Conservation (phyloP, 2,797 vertebrate genomes). For the Merluccius polli region DNA sequence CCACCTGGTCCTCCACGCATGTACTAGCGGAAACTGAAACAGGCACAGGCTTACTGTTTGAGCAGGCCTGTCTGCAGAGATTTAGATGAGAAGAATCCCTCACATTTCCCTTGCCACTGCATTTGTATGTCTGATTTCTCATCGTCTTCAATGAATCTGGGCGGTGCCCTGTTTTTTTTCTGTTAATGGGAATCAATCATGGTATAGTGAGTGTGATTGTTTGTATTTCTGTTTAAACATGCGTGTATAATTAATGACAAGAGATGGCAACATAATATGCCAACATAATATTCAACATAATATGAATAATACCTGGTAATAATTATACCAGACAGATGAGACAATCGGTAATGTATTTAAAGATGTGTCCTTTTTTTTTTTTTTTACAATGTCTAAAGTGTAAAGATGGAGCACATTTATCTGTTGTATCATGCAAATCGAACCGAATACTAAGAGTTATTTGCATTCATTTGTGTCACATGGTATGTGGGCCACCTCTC, state of each 20-base stretch:
- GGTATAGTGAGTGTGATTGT: background rate
- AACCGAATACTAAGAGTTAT: conserved; percentile 2
- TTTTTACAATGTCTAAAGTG: background rate
- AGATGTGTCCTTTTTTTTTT: background rate
- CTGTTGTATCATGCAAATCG: conserved; percentile 18
- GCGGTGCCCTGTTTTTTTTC: conserved; percentile 45
- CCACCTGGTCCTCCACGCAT: conserved; percentile 32
- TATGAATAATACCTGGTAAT: background rate
- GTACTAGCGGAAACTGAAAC: conserved; percentile 18
- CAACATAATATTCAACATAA: background rate
- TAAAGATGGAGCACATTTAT: background rate
- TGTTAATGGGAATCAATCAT: background rate
- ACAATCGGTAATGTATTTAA: conserved; percentile 23
- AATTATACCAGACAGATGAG: conserved; percentile 12
- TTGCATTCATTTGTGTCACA: background rate
- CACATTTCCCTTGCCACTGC: conserved; percentile 25
- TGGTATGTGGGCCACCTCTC: conserved; percentile 35
- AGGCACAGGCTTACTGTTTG: background rate
- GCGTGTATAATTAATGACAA: background rate
- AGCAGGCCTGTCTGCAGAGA: background rate
- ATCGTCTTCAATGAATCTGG: background rate
- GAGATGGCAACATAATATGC: background rate
- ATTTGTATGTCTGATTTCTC: conserved; percentile 28
- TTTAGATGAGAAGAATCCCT: conserved; percentile 12
- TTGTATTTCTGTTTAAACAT: background rate